Percentiles rank a stretch among this genome's conserved stretches.
Evolutionary conservation across 2,888 invertebrate genomes (phyloP).

Genomic region (Stenolophus ochropezus): DNA sequence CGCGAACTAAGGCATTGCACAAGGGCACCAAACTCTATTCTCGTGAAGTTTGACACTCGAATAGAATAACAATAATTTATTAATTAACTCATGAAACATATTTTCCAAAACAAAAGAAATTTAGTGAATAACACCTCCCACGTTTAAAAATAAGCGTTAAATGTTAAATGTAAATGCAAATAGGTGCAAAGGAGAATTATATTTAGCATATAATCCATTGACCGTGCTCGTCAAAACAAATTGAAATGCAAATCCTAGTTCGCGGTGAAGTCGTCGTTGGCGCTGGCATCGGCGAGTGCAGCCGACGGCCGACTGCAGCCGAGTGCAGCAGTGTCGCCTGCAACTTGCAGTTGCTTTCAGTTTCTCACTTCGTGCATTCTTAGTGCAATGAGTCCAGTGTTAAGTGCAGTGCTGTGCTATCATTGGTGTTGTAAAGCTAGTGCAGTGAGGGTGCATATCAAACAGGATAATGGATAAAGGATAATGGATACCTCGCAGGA

Average conservation of each 20-base stretch:
- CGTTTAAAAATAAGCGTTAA: background rate
- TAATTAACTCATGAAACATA: too few species aligned
- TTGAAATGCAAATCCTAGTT: conserved; percentile 36
- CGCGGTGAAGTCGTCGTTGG: background rate
- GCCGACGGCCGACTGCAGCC: conserved; percentile 21
- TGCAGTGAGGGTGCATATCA: background rate
- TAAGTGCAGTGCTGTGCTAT: background rate
- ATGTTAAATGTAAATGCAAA: background rate
- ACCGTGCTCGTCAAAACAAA: background rate
- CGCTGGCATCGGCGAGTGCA: conserved; percentile 23
- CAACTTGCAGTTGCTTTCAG: conserved; percentile 26
- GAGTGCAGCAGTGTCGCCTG: conserved; percentile 53
- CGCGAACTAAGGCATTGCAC: too few species aligned
- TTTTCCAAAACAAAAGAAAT: background rate
- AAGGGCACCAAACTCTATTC: too few species aligned
- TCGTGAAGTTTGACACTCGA: too few species aligned
- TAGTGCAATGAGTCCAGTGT: background rate
- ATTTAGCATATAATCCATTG: background rate
- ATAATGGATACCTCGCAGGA: background rate
- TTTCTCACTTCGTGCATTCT: background rate
- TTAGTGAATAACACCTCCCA: background rate
- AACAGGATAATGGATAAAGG: background rate
- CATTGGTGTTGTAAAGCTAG: background rate
- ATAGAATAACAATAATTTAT: too few species aligned
- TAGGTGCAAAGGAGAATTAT: background rate